A percentile compares a stretch with the other conserved stretches of the same genome.
Conservation (phyloP, 2,888 invertebrate species). For the Carabus problematicus region DNA sequence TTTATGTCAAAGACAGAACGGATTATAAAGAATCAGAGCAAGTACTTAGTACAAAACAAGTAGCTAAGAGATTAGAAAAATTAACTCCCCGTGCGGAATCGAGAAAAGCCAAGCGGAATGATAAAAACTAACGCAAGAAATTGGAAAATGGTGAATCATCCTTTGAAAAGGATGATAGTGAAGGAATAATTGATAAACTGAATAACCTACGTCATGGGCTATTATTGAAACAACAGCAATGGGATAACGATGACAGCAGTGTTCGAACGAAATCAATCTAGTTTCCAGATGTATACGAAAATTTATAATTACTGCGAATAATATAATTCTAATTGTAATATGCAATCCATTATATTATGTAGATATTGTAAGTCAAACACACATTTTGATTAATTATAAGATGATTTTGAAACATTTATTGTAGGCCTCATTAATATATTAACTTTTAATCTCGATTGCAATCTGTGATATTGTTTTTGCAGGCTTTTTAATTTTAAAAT, state of each 20-base stretch:
- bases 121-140: constrained; percentile 41
- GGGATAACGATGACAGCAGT: constrained; percentile 55
- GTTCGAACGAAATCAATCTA: constrained; percentile 23
- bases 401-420: no score
- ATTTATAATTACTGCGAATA: constrained; percentile 21
- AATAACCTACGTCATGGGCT: constrained; percentile 60
- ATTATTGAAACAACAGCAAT: constrained; percentile 62
- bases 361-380: constrained; percentile 7
- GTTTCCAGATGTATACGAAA: constrained; percentile 34
- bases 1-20: constrained; percentile 53
- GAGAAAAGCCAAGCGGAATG: constrained; percentile 39
- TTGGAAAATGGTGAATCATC: constrained; percentile 22
- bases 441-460: background rate
- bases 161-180: constrained; percentile 43
- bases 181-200: constrained; percentile 56
- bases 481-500: constrained; percentile 22
- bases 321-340: constrained; percentile 1
- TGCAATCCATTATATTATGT: constrained; percentile 4
- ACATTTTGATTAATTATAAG: background rate
- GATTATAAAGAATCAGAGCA: constrained; percentile 47
- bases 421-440: no score
- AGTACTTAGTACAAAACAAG: constrained; percentile 54
- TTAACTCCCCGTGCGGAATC: constrained; percentile 46
- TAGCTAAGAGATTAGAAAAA: constrained; percentile 54
- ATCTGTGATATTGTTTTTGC: constrained; percentile 2